Conservation (phyloP, 2,797 vertebrate species). For the Alectoris magna region DNA sequence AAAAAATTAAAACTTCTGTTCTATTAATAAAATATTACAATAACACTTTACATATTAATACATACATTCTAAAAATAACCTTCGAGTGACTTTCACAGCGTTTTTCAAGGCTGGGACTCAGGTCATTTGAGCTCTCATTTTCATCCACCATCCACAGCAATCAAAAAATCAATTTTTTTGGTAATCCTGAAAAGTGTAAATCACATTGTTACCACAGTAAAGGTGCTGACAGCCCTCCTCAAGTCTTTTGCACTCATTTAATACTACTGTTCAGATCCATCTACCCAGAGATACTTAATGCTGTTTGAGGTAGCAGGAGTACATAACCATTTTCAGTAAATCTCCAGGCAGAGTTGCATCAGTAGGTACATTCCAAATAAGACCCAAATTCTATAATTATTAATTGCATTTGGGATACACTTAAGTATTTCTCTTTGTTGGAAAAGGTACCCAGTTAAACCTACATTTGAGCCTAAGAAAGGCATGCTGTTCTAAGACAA, state of each 20-base stretch:
- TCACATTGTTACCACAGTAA: neutral
- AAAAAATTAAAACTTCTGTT: slow-evolving; percentile 41
- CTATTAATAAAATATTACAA: neutral
- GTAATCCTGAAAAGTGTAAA: slow-evolving; percentile 74
- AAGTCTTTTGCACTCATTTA: neutral
- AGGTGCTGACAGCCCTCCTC: neutral
- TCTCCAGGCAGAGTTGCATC: neutral
- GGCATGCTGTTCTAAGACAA: neutral
- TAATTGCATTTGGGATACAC: neutral
- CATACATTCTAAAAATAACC: slow-evolving; percentile 58
- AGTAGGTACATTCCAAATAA: neutral
- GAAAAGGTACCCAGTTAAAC: neutral
- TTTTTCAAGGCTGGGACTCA: slow-evolving; percentile 1
- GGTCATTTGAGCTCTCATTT: slow-evolving; percentile 24
- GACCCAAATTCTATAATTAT: neutral
- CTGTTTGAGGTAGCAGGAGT: neutral
- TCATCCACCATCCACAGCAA: slow-evolving; percentile 62
- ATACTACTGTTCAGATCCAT: neutral
- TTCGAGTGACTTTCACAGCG: neutral
- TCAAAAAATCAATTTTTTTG: slow-evolving; percentile 82
- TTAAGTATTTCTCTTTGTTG: neutral
- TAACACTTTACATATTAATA: slow-evolving; percentile 58
- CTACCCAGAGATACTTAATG: neutral
- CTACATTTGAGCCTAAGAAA: neutral
- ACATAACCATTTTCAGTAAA: neutral